A percentile compares a stretch with the other conserved stretches of the same genome.
Evolutionary conservation across 2,113 vertebrate species (phyloP).

Genomic region (Antennarius striatus): DNA sequence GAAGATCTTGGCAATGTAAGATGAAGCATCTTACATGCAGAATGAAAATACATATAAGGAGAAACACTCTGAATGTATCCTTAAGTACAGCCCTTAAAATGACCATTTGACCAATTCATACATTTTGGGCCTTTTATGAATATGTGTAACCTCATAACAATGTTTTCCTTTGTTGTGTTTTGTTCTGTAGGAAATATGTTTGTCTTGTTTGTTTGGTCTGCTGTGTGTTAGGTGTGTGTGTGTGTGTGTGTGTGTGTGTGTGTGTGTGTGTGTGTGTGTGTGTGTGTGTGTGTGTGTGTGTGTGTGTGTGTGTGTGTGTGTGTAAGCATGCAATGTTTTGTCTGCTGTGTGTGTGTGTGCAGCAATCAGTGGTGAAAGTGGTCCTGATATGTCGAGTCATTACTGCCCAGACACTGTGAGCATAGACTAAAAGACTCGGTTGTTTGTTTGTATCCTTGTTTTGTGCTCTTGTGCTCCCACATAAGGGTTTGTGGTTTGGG

Average conservation of each 20-base stretch:
- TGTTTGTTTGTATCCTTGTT: slow-evolving; percentile 46
- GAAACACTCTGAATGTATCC: not conserved
- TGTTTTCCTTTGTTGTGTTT: not conserved
- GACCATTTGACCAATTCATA: not conserved
- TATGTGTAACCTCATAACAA: not conserved
- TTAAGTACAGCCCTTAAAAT: not conserved
- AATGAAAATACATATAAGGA: not conserved
- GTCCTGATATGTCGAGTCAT: slow-evolving; percentile 43
- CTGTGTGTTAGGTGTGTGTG: slow-evolving; percentile 5
- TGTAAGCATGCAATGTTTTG: slow-evolving; percentile 50
- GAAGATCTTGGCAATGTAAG: too few species aligned
- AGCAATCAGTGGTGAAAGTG: slow-evolving; percentile 62
- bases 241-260: slow-evolving; percentile 13
- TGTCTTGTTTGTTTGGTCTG: slow-evolving; percentile 37
- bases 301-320: slow-evolving; percentile 9
- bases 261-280: slow-evolving; percentile 18
- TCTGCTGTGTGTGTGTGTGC: slow-evolving; percentile 37
- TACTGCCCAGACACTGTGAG: slow-evolving; percentile 47
- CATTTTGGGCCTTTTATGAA: not conserved
- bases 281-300: slow-evolving; percentile 14
- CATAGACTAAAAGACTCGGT: slow-evolving; percentile 22
- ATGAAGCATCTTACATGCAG: too few species aligned
- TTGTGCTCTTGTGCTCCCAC: slow-evolving; percentile 36
- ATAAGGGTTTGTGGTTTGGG: slow-evolving; percentile 47
- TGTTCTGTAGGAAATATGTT: not conserved